phyloP scores from a whole-genome alignment of 2,888 invertebrate species.

The Rhagium mordax region DNA sequence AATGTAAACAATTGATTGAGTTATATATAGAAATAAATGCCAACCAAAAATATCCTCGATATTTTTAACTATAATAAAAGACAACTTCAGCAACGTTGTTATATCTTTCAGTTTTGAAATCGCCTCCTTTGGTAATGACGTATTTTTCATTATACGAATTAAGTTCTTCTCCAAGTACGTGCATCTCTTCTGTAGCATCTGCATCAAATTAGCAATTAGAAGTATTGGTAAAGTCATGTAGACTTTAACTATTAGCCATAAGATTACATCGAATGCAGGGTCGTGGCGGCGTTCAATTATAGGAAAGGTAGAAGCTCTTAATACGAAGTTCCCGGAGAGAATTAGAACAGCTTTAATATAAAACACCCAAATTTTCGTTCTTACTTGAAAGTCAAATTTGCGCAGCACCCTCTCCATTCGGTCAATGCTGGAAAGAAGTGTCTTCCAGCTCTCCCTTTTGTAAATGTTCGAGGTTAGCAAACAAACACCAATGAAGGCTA shows the following conservation, averaged over 20 bases:
- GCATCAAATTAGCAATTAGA: background rate
- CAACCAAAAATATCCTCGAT: background rate
- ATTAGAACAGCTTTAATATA: too few relatives aligned
- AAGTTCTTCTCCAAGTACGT: background rate
- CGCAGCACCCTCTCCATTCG: too few relatives aligned
- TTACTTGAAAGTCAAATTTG: too few relatives aligned
- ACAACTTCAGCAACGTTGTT: background rate
- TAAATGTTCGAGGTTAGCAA: too few relatives aligned
- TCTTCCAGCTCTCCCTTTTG: too few relatives aligned
- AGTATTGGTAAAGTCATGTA: background rate
- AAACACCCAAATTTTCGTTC: too few relatives aligned
- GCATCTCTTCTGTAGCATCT: background rate
- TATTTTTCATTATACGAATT: background rate
- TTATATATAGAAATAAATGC: background rate
- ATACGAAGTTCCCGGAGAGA: too few relatives aligned
- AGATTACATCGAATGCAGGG: background rate
- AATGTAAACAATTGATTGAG: background rate
- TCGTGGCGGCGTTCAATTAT: background rate
- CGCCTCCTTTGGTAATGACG: background rate
- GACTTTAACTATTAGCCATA: background rate
- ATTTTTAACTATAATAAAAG: background rate
- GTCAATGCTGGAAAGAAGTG: too few relatives aligned
- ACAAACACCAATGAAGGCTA: too few relatives aligned
- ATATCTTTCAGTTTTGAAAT: background rate
- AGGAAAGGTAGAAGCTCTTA: too few relatives aligned